phyloP scores from a whole-genome alignment of 2,113 vertebrate species.

The Elephantulus edwardii region DNA sequence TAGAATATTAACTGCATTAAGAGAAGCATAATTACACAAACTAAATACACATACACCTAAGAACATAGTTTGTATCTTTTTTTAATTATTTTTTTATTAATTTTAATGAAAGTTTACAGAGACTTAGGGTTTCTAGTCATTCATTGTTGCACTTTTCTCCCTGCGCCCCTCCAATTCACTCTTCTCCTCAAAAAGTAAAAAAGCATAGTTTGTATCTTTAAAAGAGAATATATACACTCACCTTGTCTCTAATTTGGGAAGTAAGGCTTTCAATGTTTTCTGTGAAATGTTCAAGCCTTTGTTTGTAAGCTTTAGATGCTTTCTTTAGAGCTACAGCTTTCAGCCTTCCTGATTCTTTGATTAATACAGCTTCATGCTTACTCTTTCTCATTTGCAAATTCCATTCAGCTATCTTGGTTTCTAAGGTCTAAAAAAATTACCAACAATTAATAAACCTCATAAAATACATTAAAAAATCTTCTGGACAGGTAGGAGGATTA shows the following conservation, averaged over 20 bases:
- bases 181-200: no score
- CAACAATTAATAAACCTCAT: conserved; percentile 34
- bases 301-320: conserved; percentile 86
- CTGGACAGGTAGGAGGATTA: not conserved
- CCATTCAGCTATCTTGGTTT: conserved; percentile 85
- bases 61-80: not conserved
- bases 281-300: conserved; percentile 85
- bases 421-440: conserved; percentile 83
- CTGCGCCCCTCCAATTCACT: no score
- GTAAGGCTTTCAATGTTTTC: conserved; percentile 84
- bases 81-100: no score
- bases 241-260: conserved; percentile 86
- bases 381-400: conserved; percentile 82
- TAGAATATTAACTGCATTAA: not conserved
- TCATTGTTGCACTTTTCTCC: no score
- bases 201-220: not conserved
- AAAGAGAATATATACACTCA: conserved; percentile 67
- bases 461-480: conserved; percentile 28
- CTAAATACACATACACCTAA: not conserved
- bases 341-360: conserved; percentile 81
- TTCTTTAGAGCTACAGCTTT: conserved; percentile 87
- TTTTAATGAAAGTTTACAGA: no score
- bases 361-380: conserved; percentile 78
- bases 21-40: conserved; percentile 40
- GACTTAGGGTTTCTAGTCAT: no score